These are phyloP conservation scores for Phenacoccus solenopsis DNA, from an alignment of 1,140 invertebrate species.

Conservation along the genomic window DNA sequence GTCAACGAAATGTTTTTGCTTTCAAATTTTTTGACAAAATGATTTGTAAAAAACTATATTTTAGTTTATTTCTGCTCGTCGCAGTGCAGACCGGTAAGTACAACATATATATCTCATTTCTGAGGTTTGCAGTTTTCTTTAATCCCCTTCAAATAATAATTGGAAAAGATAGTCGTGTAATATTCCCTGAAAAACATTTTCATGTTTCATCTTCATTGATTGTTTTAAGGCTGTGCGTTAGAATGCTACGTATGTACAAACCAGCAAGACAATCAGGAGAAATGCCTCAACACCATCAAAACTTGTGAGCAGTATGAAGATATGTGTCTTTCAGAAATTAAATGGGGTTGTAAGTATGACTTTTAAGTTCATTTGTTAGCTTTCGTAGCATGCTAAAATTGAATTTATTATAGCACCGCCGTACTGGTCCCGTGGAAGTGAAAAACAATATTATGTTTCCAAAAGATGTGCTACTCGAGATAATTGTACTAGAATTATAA, in stretches of 20 bases:
- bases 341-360: conserved; percentile 65
- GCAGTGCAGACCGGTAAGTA: too few species aligned
- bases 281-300: conserved; percentile 83
- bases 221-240: conserved; percentile 46
- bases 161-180: too few species aligned
- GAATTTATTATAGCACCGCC: conserved; percentile 54
- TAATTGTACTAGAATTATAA: conserved; percentile 57
- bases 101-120: too few species aligned
- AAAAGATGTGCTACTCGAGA: conserved; percentile 76
- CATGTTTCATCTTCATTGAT: too few species aligned
- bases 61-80: too few species aligned
- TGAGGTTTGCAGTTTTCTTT: too few species aligned
- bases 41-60: too few species aligned
- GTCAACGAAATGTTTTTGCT: too few species aligned
- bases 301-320: conserved; percentile 80
- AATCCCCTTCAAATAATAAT: too few species aligned
- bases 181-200: too few species aligned
- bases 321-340: conserved; percentile 74
- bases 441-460: conserved; percentile 88
- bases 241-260: conserved; percentile 91
- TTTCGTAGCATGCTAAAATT: not conserved
- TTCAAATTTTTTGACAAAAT: too few species aligned
- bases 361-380: not conserved
- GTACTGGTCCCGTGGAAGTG: conserved; percentile 84
- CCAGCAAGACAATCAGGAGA: conserved; percentile 84